These are phyloP conservation scores for Orthonychiurus folsomi DNA, from an alignment of 2,888 invertebrate genomes.

Conservation along the genomic window DNA sequence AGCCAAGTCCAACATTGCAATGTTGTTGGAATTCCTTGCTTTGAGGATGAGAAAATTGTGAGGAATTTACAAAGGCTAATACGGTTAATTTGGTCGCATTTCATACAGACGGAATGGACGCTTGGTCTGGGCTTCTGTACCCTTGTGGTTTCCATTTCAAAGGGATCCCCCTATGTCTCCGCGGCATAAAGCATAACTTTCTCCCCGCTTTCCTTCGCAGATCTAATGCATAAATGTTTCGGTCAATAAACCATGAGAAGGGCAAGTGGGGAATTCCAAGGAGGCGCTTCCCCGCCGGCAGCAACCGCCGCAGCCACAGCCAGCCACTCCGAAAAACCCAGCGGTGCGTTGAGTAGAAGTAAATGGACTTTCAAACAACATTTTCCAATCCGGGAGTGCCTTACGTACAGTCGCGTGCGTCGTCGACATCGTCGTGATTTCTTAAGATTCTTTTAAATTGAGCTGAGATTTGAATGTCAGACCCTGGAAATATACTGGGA, in stretches of 20 bases:
- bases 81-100: no score
- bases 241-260: not conserved
- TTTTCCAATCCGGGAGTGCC: no score
- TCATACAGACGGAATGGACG: no score
- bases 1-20: no score
- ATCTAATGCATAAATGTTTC: not conserved
- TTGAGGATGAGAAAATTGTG: no score
- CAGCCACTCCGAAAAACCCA: not conserved
- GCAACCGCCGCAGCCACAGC: no score
- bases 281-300: no score
- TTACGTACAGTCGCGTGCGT: no score
- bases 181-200: not conserved
- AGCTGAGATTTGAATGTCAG: not conserved
- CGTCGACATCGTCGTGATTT: no score
- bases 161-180: not conserved
- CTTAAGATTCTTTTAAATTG: conserved; percentile 1
- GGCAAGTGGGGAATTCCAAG: not conserved
- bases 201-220: not conserved
- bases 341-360: not conserved
- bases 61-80: no score
- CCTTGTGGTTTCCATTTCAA: not conserved
- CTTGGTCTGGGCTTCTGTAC: no score
- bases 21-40: no score
- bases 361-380: not conserved
- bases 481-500: not conserved